phyloP scores from a whole-genome alignment of 2,888 invertebrate genomes.

The Sipha maydis region DNA sequence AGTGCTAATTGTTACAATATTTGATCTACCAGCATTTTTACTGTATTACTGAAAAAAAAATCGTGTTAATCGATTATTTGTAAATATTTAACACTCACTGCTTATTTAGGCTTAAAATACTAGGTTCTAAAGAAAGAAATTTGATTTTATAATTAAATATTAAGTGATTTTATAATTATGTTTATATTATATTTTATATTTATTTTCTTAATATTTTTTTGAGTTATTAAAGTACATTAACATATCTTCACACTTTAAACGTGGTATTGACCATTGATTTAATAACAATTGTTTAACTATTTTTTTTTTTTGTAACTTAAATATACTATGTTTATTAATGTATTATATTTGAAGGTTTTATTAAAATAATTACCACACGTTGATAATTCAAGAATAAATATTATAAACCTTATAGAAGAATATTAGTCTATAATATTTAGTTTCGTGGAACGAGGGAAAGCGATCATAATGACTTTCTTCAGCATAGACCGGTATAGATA shows the following conservation, averaged over 20 bases:
- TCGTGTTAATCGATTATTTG: too few relatives aligned
- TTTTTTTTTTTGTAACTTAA: neutral
- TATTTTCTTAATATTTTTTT: neutral
- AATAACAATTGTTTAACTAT: neutral
- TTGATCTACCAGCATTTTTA: too few relatives aligned
- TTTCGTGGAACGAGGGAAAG: conserved; percentile 58
- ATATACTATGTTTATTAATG: too few relatives aligned
- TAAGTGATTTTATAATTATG: too few relatives aligned
- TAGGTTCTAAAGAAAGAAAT: too few relatives aligned
- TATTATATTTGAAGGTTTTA: neutral
- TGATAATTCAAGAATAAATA: neutral
- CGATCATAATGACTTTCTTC: conserved; percentile 62
- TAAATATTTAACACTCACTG: too few relatives aligned
- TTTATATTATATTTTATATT: neutral
- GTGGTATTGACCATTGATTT: neutral
- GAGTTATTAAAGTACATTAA: neutral
- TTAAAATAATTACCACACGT: neutral
- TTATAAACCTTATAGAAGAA: conserved; percentile 25
- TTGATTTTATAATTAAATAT: too few relatives aligned
- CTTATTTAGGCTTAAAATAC: too few relatives aligned
- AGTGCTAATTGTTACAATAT: too few relatives aligned
- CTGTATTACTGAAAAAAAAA: too few relatives aligned
- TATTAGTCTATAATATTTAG: conserved; percentile 44
- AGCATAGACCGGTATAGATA: conserved; percentile 40
- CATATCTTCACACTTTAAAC: neutral